Base-by-base conservation (phyloP, 2,797 vertebrate genomes). In the Loriculus beryllinus region DNA sequence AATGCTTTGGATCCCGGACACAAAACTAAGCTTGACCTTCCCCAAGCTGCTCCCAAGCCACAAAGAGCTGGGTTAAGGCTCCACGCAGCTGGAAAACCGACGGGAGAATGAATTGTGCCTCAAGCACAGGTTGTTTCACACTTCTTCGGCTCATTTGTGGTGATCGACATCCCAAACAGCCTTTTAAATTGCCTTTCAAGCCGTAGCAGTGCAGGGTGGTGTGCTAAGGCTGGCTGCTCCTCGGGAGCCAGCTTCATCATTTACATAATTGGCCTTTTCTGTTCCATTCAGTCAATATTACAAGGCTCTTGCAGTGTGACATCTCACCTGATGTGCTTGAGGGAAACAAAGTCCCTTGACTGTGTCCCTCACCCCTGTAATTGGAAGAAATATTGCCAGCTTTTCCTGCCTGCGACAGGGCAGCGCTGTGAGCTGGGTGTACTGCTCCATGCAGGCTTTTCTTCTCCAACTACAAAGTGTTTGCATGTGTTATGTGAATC, bases 201-300 rank as follows among this genome's bases (percentile, higher is more conserved):
- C 74, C 7, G 0, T 28, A 57, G 74, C 9, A 0, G 51, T 22
- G 35, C 51, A 90, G 79, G 88, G 70, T 10, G 1, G 64, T 3
- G 33, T 35, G 92, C 80, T 90, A 76, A 92, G 91, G 85, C 91
- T 85, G 96, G 25, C 94, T 96, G 93, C 93, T 96, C 84, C 91
- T 76, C 7, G 0, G 85, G 87, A 95, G 49, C 91, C 75, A 68
- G 90, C 93, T 94, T 74, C 71, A 63, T 76, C 83, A 70, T 97
- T 97, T 97, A 14, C 95, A 94, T 95, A 96, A 96, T 95, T 96
- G 96, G 92, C 83, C 95, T 95, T 92, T 83, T 83, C 92, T 93
- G 57, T 96, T 94, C 85, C 91, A 20, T 92, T 95, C 91, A 74
- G 94, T 96, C 91, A 72, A 35, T 88, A 74, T 87, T 92, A 96